phyloP scores from a whole-genome alignment of 2,888 invertebrate species.

The Morpho helenor region DNA sequence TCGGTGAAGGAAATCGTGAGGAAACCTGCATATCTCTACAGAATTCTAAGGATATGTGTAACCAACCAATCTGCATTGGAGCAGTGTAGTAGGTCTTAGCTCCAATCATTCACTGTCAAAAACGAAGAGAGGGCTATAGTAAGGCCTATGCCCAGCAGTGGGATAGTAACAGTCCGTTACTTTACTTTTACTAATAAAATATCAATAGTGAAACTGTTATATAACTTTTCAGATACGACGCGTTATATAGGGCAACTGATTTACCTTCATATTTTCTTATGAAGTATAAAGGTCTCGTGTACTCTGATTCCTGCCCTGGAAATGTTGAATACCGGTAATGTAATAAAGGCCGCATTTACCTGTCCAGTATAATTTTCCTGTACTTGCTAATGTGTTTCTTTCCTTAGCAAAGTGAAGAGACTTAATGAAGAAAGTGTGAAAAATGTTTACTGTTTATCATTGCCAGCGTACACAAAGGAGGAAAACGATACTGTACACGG shows the following conservation, averaged over 20 bases:
- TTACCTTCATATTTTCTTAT: constrained; percentile 42
- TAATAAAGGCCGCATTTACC: constrained; percentile 10
- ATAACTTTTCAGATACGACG: constrained; percentile 42
- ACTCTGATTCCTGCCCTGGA: constrained; percentile 53
- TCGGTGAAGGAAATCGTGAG: too few relatives aligned
- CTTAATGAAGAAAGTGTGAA: constrained; percentile 37
- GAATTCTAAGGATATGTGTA: too few relatives aligned
- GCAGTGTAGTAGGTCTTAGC: too few relatives aligned
- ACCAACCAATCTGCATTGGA: too few relatives aligned
- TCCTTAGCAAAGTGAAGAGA: constrained; percentile 42
- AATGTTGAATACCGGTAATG: constrained; percentile 44
- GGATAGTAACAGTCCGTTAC: too few relatives aligned
- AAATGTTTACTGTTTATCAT: constrained; percentile 56
- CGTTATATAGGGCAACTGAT: constrained; percentile 35
- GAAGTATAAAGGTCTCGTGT: constrained; percentile 43
- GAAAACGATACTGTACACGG: constrained; percentile 54
- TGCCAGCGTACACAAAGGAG: constrained; percentile 52
- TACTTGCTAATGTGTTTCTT: constrained; percentile 7
- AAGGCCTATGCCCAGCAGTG: too few relatives aligned
- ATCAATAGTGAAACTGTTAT: too few relatives aligned
- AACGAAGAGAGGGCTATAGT: too few relatives aligned
- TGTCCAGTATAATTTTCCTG: constrained; percentile 6
- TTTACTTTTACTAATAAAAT: too few relatives aligned
- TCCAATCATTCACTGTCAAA: too few relatives aligned
- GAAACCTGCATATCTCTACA: too few relatives aligned